These are phyloP conservation scores for Riparia riparia DNA, from an alignment of 2,113 vertebrate genomes.

Conservation along the genomic window DNA sequence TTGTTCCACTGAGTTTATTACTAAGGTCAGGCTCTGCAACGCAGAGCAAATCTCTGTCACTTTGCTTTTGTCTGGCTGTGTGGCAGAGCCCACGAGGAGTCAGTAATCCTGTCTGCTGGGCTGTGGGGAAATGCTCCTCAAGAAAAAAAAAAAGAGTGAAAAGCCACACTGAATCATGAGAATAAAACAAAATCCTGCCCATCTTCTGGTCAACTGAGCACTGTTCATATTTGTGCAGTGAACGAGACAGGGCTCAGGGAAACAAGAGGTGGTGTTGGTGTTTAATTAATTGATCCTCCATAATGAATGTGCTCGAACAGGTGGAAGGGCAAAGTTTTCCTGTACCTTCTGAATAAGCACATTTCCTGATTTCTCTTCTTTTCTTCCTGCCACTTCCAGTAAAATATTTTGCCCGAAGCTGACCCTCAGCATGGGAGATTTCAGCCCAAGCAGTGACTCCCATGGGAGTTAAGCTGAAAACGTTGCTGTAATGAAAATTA, in stretches of 20 bases:
- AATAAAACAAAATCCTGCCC: not conserved
- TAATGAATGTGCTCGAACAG: not conserved
- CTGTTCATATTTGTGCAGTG: not conserved
- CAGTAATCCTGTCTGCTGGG: slow-evolving; percentile 15
- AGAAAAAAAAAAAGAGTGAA: not conserved
- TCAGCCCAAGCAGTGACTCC: not conserved
- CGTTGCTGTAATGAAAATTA: not conserved
- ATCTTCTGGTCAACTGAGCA: not conserved
- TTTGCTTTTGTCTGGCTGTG: slow-evolving; percentile 19
- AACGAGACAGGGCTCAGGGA: not conserved
- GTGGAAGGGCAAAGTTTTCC: not conserved
- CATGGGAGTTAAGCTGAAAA: not conserved
- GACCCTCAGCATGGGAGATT: not conserved
- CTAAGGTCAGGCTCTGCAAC: slow-evolving; percentile 38
- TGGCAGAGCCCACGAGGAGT: slow-evolving; percentile 15
- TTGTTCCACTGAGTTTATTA: slow-evolving; percentile 22
- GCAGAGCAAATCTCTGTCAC: slow-evolving; percentile 9
- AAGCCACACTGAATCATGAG: not conserved
- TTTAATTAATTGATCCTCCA: not conserved
- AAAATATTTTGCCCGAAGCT: not conserved
- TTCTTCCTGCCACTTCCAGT: not conserved
- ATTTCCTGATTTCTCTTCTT: not conserved
- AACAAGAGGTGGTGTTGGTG: not conserved
- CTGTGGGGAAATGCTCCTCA: not conserved
- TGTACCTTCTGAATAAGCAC: not conserved